Conservation (phyloP, 2,113 vertebrate genomes). For the Amblyopsis rosae region DNA sequence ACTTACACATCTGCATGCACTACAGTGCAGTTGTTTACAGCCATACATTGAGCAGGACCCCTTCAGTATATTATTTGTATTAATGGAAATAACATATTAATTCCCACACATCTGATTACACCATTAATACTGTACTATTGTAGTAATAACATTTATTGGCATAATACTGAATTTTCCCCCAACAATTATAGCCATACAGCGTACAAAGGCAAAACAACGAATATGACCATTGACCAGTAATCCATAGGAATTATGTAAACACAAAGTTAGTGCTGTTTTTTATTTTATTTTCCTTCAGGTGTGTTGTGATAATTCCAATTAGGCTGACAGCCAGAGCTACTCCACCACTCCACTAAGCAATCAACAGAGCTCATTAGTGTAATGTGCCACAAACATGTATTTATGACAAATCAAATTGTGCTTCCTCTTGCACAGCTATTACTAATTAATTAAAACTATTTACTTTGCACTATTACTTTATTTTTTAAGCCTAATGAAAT, state of each 20-base stretch:
- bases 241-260: neutral
- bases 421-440: conserved; percentile 4
- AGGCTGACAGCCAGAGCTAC: conserved; percentile 9
- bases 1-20: conserved; percentile 54
- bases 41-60: conserved; percentile 19
- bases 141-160: too few species aligned
- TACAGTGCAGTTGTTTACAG: conserved; percentile 72
- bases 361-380: conserved; percentile 17
- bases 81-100: neutral
- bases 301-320: too few species aligned
- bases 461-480: neutral
- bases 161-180: neutral
- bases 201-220: too few species aligned
- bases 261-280: neutral
- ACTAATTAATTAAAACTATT: neutral
- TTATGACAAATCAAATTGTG: conserved; percentile 27
- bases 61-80: too few species aligned
- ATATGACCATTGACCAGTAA: too few species aligned
- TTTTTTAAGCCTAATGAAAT: neutral
- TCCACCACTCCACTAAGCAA: conserved; percentile 1
- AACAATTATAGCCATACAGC: neutral
- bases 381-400: conserved; percentile 33
- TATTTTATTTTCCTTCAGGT: too few species aligned
- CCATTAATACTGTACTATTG: too few species aligned
- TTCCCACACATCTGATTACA: too few species aligned